These are phyloP conservation scores for Scaptodrosophila latifasciaeformis DNA, from an alignment of 2,888 invertebrate genomes.

Conservation along the genomic window DNA sequence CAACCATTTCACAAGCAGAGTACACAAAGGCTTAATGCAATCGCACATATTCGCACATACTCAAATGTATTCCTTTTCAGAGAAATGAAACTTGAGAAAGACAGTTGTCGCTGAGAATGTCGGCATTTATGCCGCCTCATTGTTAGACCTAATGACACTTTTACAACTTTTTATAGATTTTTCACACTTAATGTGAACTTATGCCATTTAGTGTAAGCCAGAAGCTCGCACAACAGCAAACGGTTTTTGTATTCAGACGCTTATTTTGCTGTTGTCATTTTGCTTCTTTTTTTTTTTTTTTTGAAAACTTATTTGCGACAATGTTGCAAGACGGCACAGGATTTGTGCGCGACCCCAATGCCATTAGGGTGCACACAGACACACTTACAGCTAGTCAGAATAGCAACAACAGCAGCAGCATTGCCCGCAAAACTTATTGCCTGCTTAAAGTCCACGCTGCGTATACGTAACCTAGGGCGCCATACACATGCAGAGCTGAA, in stretches of 20 bases:
- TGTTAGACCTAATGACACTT: conserved; percentile 64
- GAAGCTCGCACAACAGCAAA: conserved; percentile 22
- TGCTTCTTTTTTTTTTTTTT: conserved; percentile 5
- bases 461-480: conserved; percentile 49
- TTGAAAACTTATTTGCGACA: not conserved
- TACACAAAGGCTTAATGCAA: conserved; percentile 35
- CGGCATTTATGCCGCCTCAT: conserved; percentile 17
- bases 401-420: not conserved
- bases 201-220: conserved; percentile 55
- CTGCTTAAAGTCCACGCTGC: conserved; percentile 24
- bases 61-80: not conserved
- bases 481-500: conserved; percentile 46
- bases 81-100: not conserved
- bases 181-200: conserved; percentile 64
- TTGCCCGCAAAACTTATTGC: conserved; percentile 12
- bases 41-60: not conserved
- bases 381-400: conserved; percentile 13
- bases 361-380: conserved; percentile 33
- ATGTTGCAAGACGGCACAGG: conserved; percentile 21
- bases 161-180: conserved; percentile 69
- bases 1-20: conserved; percentile 18
- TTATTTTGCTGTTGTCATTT: conserved; percentile 30
- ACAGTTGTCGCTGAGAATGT: not conserved
- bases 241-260: conserved; percentile 48
- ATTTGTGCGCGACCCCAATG: conserved; percentile 35